A percentile compares a stretch with the other conserved stretches of the same genome.
Conservation (phyloP, 2,113 vertebrate species). For the Aphyosemion australe region DNA sequence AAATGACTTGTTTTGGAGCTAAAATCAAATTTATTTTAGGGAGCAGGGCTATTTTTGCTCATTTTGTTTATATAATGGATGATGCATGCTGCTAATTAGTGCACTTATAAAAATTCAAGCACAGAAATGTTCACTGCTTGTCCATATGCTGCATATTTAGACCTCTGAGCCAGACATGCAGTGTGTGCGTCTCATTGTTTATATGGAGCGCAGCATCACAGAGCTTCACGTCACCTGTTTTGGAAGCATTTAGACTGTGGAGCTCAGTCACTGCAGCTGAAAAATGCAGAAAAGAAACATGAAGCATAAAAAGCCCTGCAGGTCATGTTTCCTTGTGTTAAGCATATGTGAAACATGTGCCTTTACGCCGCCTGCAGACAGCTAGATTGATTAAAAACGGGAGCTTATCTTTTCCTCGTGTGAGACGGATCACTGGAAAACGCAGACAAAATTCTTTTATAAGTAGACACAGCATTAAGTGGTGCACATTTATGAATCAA, state of each 20-base stretch:
- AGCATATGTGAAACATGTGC: conserved; percentile 4
- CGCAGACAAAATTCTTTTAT: conserved; percentile 1
- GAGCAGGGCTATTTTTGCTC: too few species aligned
- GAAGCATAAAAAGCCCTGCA: background rate
- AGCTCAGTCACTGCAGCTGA: background rate
- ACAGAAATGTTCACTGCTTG: background rate
- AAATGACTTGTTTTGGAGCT: too few species aligned
- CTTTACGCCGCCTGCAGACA: conserved; percentile 7
- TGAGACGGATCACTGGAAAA: conserved; percentile 7
- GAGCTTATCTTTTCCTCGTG: conserved; percentile 6
- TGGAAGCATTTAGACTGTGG: conserved; percentile 1
- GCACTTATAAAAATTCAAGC: too few species aligned
- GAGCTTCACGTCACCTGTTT: background rate
- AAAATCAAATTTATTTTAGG: too few species aligned
- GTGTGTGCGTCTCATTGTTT: background rate
- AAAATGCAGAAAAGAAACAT: background rate
- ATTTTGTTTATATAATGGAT: too few species aligned
- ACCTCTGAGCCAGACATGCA: background rate
- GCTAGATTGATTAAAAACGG: conserved; percentile 20
- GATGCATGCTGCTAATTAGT: too few species aligned
- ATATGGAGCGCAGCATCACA: background rate
- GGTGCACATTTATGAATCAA: conserved; percentile 3
- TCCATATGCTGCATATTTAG: background rate
- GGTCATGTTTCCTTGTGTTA: conserved; percentile 22
- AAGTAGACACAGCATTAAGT: conserved; percentile 10